Evolutionary conservation across 2,888 invertebrate species (phyloP), one percentile per base, ranked within the genome.

Genomic region (Yponomeuta malinellus): DNA sequence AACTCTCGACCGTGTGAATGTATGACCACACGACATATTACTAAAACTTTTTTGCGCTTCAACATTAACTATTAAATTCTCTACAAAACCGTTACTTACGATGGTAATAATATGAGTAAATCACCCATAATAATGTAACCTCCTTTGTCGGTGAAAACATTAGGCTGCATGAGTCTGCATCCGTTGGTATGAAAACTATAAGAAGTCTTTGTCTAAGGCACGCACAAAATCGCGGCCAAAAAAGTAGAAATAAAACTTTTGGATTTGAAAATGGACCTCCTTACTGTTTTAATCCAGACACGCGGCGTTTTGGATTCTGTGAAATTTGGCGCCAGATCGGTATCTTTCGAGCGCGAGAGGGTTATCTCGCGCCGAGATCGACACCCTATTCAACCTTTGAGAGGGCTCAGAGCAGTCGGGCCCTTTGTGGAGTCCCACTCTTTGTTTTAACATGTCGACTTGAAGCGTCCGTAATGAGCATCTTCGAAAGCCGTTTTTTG

Each of bases 251-350:
- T n/a, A 69, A 23, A 31, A 5, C 52, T 33, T 63, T 15, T 70
- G 70, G 75, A 73, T 79, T 81, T 78, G 75, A 79, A 84, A 81
- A 79, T 75, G 72, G 74, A 73, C 71, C 74, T 80, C 78, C 77
- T 73, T 23, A 74, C 74, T 76, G 23, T 75, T 77, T 67, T 59
- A 59, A 59, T 59, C 52, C 52, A 59, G 52, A 74, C 74, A 73
- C 73, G 76, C 74, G 74, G 78, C 77, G 77, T 80, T 81, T 73
- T 75, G 52, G 81, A 79, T 88, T 88, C 89, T 86, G 87, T 90
- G 87, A 90, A 88, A 87, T 89, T 90, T 88, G 89, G 90, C 88
- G 88, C 88, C 88, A 85, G 90, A 89, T 88, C 76, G 69, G 76
- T 85, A 90, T 89, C 89, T 78, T 75, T 72, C 77, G 76, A 77